Evolutionary conservation across 2,888 invertebrate species (phyloP).

Genomic region (Diplolepis rosae): DNA sequence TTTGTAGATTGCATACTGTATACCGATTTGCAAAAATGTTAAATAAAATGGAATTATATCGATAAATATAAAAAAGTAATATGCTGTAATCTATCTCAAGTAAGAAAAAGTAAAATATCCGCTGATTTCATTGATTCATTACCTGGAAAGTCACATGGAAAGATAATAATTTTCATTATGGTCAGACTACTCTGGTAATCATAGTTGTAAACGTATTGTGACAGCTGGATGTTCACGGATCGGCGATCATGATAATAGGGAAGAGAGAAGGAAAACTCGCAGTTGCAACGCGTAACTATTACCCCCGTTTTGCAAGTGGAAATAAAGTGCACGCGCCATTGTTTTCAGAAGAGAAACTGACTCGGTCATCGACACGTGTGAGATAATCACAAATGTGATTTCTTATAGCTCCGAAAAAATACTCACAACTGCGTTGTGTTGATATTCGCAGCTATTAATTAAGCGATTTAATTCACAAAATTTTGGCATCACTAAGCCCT

Average conservation of each 20-base stretch:
- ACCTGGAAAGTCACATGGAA: slow-evolving; percentile 13
- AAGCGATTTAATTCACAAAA: background rate
- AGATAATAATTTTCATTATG: slow-evolving; percentile 34
- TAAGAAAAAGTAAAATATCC: slow-evolving; percentile 7
- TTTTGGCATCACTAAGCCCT: background rate
- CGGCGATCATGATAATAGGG: slow-evolving; percentile 49
- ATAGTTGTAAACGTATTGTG: slow-evolving; percentile 47
- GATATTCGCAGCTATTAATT: slow-evolving; percentile 10
- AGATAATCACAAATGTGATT: slow-evolving; percentile 3
- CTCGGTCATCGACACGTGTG: slow-evolving; percentile 27
- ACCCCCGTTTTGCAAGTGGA: slow-evolving; percentile 10
- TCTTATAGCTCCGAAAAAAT: background rate
- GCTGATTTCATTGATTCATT: background rate
- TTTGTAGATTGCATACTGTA: too few species aligned
- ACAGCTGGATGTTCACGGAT: slow-evolving; percentile 47
- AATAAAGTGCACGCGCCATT: slow-evolving; percentile 23
- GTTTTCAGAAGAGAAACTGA: slow-evolving; percentile 10
- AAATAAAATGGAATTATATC: background rate
- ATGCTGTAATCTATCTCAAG: background rate
- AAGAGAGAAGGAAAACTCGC: slow-evolving; percentile 41
- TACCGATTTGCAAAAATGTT: background rate
- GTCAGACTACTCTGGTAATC: slow-evolving; percentile 43
- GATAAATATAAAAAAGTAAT: background rate
- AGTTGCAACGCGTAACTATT: slow-evolving; percentile 39
- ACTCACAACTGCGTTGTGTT: background rate